These are phyloP conservation scores for Chironomus striatipennis DNA, from an alignment of 1,140 invertebrate species.

Conservation along the genomic window DNA sequence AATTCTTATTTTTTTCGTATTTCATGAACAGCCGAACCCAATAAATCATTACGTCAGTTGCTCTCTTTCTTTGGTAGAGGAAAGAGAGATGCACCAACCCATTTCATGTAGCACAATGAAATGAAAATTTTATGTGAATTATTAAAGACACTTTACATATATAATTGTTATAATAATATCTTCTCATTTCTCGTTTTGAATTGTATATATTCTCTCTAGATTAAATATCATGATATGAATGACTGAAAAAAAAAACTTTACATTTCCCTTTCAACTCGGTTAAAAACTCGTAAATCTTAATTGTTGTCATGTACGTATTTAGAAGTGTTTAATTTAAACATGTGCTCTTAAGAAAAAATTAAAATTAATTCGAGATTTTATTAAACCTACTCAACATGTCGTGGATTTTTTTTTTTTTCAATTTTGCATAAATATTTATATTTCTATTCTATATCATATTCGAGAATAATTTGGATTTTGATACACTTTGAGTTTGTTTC, in stretches of 20 bases:
- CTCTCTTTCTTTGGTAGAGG: too few relatives aligned
- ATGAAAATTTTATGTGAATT: too few relatives aligned
- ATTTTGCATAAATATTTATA: not conserved
- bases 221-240: not conserved
- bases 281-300: conserved; percentile 3
- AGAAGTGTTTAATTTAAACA: not conserved
- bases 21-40: not conserved
- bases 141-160: not conserved
- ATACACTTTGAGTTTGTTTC: not conserved
- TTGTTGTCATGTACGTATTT: conserved; percentile 1
- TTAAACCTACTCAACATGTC: not conserved
- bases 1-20: not conserved
- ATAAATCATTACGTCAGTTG: conserved; percentile 1
- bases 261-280: not conserved
- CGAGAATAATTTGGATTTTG: not conserved
- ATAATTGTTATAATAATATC: not conserved
- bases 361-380: not conserved
- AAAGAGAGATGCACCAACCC: not conserved
- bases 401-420: not conserved
- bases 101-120: not conserved
- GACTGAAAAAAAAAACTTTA: not conserved
- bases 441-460: not conserved
- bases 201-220: conserved; percentile 1
- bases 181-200: not conserved
- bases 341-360: not conserved